Evolutionary conservation across 2,888 invertebrate species (phyloP), one percentile per base, ranked within the genome.

Genomic region (Philaethria dido): DNA sequence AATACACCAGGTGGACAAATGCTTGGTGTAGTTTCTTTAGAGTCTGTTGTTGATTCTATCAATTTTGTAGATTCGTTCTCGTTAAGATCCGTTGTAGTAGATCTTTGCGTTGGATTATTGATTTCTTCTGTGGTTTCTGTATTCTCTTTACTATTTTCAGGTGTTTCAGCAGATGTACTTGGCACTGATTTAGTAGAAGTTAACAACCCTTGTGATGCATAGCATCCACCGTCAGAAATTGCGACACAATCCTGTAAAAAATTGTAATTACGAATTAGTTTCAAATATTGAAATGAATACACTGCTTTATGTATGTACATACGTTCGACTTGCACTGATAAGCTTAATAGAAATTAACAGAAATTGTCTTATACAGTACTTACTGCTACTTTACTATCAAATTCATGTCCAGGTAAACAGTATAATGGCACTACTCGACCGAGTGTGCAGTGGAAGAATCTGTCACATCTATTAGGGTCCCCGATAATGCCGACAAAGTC

Each of bases 1-100:
- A 78, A 77, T 0, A 68, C 60, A 0, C 78, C 80, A 1, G 74
- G 39, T 0, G 80, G 78, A 47, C 84, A 85, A 0, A 80, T 4
- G 48, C 22, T n/a, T 4, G 52, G 39, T 5, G 52, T 8, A 9
- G 62, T 47, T 3, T 66, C n/a, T n/a, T n/a, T n/a, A n/a, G n/a
- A n/a, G n/a, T n/a, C n/a, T n/a, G n/a, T n/a, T n/a, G n/a, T n/a
- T n/a, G n/a, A n/a, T 25, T 50, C 50, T 29, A 16, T 4, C 18
- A 50, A 25, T 16, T 50, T 9, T 8, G 25, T 16, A 50, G 25
- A n/a, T n/a, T n/a, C n/a, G n/a, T n/a, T n/a, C n/a, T n/a, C n/a
- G n/a, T n/a, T n/a, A n/a, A n/a, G n/a, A n/a, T n/a, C n/a, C n/a
- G n/a, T n/a, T n/a, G n/a, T n/a, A n/a, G n/a, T n/a, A n/a, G n/a